Evolutionary conservation across 2,888 invertebrate genomes (phyloP), one percentile per base, ranked within the genome.

Genomic region (Dynastes tityus): DNA sequence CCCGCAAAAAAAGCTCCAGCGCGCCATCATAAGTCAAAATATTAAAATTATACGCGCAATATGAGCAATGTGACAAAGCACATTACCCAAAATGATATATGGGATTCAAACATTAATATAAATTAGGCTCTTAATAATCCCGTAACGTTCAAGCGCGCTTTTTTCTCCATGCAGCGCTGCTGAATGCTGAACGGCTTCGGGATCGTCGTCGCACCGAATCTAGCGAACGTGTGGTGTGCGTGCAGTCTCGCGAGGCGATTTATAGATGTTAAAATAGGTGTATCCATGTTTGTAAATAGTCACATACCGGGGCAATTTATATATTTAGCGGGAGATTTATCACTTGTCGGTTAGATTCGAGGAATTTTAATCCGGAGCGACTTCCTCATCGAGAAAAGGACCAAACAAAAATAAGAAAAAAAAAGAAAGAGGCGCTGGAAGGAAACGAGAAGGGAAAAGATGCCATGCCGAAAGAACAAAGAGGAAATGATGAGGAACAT

Each of bases 261-360:
- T 83, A 83, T 83, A 81, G 83, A 82, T 79, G 82, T 83, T 81
- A 80, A 82, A 83, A 83, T 83, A 80, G 81, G 80, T 74, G 82
- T 79, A 80, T 82, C 81, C 80, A 80, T 83, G 82, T 83, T 83
- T 83, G 83, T 83, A 83, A 83, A 82, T 82, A 80, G 86, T 86
- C 87, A 85, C 87, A 87, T 88, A 87, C 88, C 88, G 87, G 85
- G 83, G 85, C 87, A 86, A 87, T 88, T 88, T 88, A 88, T 88
- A 88, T 88, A 88, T 88, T 88, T 87, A 88, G 88, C 87, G 84
- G 84, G 84, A 87, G 87, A 88, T 88, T 88, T 88, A 88, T 88
- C 88, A 87, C 84, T 84, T 85, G 87, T 88, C 87, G 84, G 83
- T 84, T 83, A 84, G 84, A 84, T 85, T 84, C 86, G 84, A 85